These are phyloP conservation scores for Pelochelys cantorii DNA, from an alignment of 2,797 vertebrate genomes.

Conservation along the genomic window DNA sequence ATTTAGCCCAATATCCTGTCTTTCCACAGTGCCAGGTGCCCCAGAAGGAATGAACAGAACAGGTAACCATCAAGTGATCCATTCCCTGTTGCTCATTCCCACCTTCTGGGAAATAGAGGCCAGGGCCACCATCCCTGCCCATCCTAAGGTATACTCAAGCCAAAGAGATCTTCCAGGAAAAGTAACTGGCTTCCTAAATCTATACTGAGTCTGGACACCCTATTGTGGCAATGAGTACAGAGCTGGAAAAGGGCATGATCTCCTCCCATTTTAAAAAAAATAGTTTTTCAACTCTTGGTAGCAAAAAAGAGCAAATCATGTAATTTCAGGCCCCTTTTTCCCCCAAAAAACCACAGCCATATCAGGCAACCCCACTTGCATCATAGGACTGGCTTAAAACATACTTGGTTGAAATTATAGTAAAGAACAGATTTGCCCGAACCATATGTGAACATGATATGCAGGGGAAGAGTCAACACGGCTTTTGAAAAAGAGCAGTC, in stretches of 20 bases:
- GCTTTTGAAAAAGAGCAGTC: background rate
- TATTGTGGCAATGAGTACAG: background rate
- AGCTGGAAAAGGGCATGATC: background rate
- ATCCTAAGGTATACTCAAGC: background rate
- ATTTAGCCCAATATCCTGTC: too few species aligned
- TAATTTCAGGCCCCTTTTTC: background rate
- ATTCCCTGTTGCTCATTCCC: too few species aligned
- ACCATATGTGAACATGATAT: background rate
- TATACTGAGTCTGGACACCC: rapidly evolving
- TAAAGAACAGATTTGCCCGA: background rate
- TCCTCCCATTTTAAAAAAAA: background rate
- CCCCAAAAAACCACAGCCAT: background rate
- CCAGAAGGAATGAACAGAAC: too few species aligned
- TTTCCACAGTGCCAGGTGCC: too few species aligned
- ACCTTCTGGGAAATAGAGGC: too few species aligned
- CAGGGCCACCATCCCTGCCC: too few species aligned
- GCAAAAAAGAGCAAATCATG: background rate
- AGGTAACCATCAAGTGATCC: too few species aligned
- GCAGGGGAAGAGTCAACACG: background rate
- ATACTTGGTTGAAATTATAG: background rate
- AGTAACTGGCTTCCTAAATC: background rate
- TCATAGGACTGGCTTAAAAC: background rate
- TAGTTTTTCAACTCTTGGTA: background rate
- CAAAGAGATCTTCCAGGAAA: background rate
- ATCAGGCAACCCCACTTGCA: background rate